Conservation (phyloP, 2,113 vertebrate species). For the Procavia capensis region DNA sequence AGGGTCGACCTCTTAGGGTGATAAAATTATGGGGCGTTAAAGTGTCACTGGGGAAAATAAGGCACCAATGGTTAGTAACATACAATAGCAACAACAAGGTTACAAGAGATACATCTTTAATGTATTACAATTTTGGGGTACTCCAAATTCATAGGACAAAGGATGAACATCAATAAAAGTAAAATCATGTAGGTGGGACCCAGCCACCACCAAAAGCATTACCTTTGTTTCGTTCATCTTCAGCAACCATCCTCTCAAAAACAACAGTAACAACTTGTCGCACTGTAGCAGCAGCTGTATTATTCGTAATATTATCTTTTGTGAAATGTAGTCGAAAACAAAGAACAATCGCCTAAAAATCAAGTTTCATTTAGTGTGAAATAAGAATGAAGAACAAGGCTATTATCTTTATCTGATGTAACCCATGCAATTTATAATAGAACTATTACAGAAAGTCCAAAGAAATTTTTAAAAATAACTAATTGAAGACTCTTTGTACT, state of each 20-base stretch:
- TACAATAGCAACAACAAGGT: neutral
- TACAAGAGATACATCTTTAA: neutral
- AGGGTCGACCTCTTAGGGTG: neutral
- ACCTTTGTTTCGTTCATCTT: constrained; percentile 97
- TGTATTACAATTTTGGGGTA: neutral
- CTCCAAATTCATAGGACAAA: neutral
- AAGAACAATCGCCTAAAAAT: constrained; percentile 95
- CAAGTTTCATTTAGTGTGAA: constrained; percentile 53
- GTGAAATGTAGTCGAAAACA: constrained; percentile 99
- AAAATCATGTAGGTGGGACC: neutral
- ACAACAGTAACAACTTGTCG: constrained; percentile 98
- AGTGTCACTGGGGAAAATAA: neutral
- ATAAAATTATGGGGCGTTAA: neutral
- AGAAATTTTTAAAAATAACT: neutral
- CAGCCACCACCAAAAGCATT: constrained; percentile 51
- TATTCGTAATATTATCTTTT: constrained; percentile 99
- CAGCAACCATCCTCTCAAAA: constrained; percentile 98
- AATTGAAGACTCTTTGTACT: neutral
- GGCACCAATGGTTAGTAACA: neutral
- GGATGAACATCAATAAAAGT: constrained; percentile 21
- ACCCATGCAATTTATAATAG: neutral
- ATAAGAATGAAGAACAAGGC: neutral
- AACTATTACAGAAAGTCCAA: neutral
- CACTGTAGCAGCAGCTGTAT: constrained; percentile 98
- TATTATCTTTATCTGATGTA: neutral